A percentile compares a stretch with the other conserved stretches of the same genome.
phyloP scores from a whole-genome alignment of 2,113 vertebrate species.

The Acanthochromis polyacanthus region DNA sequence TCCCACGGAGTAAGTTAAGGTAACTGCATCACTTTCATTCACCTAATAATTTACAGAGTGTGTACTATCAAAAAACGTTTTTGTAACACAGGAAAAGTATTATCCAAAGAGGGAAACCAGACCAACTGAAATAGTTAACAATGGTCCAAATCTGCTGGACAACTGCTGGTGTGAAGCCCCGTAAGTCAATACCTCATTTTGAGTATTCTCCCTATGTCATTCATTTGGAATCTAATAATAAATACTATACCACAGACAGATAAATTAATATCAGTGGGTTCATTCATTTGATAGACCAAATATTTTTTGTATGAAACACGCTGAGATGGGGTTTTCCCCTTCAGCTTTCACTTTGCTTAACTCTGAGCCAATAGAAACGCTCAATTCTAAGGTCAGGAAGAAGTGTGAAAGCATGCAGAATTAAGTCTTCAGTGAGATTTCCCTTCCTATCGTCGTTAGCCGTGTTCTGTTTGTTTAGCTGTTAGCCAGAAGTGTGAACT shows the following conservation, averaged over 20 bases:
- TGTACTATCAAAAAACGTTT: not conserved
- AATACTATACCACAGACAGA: no score
- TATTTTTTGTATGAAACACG: not conserved
- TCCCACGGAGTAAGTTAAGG: not conserved
- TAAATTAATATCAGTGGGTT: not conserved
- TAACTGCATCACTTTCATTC: not conserved
- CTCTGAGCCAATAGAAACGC: slow-evolving; percentile 34
- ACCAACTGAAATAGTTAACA: slow-evolving; percentile 31
- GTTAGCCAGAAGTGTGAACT: not conserved
- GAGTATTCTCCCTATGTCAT: not conserved
- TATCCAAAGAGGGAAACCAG: slow-evolving; percentile 13
- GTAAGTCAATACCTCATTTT: not conserved
- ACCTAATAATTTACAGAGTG: not conserved
- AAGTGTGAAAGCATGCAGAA: slow-evolving; percentile 39
- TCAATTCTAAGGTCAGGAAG: slow-evolving; percentile 16
- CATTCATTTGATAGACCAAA: not conserved
- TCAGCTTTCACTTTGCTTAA: slow-evolving; percentile 11
- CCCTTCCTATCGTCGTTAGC: not conserved
- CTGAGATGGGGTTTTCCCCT: not conserved
- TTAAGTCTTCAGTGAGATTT: slow-evolving; percentile 14
- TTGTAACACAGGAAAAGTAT: not conserved
- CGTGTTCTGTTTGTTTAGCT: not conserved
- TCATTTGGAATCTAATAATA: not conserved
- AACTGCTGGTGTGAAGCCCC: not conserved
- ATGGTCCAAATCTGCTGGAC: not conserved